A percentile compares a stretch with the other conserved stretches of the same genome.
Conservation (phyloP, 2,888 invertebrate species). For the Nysson spinosus region DNA sequence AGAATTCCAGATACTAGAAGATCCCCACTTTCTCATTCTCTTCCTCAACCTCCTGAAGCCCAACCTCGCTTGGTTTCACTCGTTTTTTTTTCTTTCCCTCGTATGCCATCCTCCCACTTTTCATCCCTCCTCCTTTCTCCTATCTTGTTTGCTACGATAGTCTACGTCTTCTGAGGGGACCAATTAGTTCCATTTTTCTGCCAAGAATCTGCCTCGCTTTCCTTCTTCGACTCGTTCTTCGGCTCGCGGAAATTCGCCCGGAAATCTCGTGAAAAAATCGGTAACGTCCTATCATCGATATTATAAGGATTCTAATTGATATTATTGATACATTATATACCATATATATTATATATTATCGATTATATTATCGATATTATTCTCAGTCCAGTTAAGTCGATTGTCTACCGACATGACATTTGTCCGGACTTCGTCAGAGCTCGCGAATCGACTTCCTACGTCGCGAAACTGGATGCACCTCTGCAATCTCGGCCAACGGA, state of each 20-base stretch:
- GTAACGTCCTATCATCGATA: background rate
- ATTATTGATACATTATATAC: too few species aligned
- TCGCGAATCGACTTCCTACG: too few species aligned
- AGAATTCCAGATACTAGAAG: conserved; percentile 75
- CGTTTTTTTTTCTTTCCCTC: conserved; percentile 29
- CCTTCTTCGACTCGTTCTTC: too few species aligned
- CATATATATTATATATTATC: too few species aligned
- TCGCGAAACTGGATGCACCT: too few species aligned
- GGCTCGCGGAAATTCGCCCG: conserved; percentile 17
- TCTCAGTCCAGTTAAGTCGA: too few species aligned
- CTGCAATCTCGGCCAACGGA: too few species aligned
- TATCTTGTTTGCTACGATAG: conserved; percentile 72
- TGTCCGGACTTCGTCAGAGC: too few species aligned
- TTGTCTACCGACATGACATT: too few species aligned
- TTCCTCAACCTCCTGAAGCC: conserved; percentile 24
- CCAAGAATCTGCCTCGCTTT: conserved; percentile 53
- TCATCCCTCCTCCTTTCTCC: conserved; percentile 39
- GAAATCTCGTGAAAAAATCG: conserved; percentile 5
- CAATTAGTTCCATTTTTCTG: conserved; percentile 76
- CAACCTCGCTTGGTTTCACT: conserved; percentile 3
- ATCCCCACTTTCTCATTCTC: conserved; percentile 49
- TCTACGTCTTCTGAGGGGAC: conserved; percentile 71
- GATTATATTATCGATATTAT: too few species aligned
- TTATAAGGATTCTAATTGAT: too few species aligned
- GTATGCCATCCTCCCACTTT: conserved; percentile 37